Conservation (phyloP, 2,113 vertebrate species). For the Herpetotheres cachinnans region DNA sequence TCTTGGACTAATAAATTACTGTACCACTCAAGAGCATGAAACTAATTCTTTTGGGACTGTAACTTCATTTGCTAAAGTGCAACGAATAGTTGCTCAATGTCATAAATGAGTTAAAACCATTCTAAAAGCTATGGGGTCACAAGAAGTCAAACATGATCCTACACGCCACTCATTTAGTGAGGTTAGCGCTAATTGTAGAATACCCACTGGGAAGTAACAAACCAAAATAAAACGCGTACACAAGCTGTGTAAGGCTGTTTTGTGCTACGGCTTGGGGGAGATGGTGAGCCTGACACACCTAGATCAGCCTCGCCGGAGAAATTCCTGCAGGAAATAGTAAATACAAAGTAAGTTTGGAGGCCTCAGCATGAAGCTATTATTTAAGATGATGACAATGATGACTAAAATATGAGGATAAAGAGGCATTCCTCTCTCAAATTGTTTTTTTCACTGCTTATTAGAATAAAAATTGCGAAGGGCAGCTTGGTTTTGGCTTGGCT, state of each 20-base stretch:
- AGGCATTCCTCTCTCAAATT: background rate
- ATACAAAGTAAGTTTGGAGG: background rate
- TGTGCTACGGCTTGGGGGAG: background rate
- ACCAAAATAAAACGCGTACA: background rate
- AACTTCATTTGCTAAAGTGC: constrained; percentile 45
- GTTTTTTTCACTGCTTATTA: background rate
- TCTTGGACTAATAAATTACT: constrained; percentile 56
- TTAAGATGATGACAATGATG: background rate
- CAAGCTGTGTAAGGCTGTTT: background rate
- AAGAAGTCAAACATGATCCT: background rate
- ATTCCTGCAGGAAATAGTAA: background rate
- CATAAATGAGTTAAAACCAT: constrained; percentile 43
- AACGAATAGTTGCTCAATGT: background rate
- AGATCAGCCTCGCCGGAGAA: background rate
- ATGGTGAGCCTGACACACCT: background rate
- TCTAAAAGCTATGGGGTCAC: background rate
- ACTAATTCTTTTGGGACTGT: constrained; percentile 3
- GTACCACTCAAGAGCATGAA: constrained; percentile 11
- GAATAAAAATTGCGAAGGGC: background rate
- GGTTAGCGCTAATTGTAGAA: background rate
- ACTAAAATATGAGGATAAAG: background rate
- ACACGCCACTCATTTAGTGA: background rate
- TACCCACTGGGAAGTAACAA: background rate
- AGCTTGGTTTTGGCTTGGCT: background rate
- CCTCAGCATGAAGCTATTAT: background rate